These are phyloP conservation scores for Tursiops truncatus DNA, from an alignment of 2,113 vertebrate genomes.

Conservation along the genomic window DNA sequence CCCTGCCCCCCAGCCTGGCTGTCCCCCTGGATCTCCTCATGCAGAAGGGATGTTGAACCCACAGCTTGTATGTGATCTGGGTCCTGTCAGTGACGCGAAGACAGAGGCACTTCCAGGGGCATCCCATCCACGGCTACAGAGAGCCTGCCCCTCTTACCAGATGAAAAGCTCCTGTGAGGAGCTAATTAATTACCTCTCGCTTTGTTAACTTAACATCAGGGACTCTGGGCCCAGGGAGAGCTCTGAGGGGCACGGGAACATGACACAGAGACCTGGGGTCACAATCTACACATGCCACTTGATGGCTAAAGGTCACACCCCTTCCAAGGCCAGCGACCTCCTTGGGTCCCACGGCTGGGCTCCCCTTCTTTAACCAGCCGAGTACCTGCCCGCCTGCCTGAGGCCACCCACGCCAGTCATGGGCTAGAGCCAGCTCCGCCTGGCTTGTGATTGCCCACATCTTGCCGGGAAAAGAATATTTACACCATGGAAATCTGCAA, in stretches of 20 bases:
- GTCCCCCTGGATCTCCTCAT: neutral
- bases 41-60: neutral
- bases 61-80: neutral
- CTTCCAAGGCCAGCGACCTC: neutral
- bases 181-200: neutral
- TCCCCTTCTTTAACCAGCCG: neutral
- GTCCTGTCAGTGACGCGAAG: neutral
- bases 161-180: neutral
- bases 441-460: neutral
- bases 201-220: neutral
- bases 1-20: rapidly evolving
- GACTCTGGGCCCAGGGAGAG: neutral
- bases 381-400: neutral
- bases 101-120: neutral
- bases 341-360: neutral
- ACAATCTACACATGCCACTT: neutral
- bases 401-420: neutral
- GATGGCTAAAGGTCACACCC: neutral
- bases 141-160: no score
- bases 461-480: neutral
- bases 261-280: neutral
- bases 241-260: neutral
- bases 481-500: neutral
- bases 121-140: neutral
- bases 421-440: neutral